phyloP scores from a whole-genome alignment of 2,113 vertebrate species.

The Aramus guarauna region DNA sequence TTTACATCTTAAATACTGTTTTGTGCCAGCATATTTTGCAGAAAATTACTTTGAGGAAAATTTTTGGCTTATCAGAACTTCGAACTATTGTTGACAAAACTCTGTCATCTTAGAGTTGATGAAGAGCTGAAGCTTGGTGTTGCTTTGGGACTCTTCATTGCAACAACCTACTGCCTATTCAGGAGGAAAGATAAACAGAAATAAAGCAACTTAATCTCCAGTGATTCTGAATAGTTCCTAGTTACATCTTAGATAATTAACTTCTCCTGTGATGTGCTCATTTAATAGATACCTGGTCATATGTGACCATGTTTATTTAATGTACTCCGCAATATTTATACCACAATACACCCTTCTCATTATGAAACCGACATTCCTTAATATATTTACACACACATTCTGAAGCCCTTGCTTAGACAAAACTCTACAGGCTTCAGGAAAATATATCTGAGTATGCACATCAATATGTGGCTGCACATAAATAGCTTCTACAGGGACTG shows the following conservation, averaged over 20 bases:
- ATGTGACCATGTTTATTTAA: conserved; percentile 60
- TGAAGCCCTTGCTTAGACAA: neutral
- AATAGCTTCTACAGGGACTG: neutral
- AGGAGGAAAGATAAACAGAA: conserved; percentile 37
- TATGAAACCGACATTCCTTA: neutral
- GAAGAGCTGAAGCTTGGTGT: neutral
- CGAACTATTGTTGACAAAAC: neutral
- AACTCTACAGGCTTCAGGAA: neutral
- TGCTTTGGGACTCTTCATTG: conserved; percentile 8
- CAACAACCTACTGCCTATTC: neutral
- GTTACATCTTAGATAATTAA: conserved; percentile 40
- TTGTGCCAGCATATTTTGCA: neutral
- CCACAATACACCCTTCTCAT: neutral
- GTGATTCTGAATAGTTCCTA: neutral
- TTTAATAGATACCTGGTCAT: conserved; percentile 53
- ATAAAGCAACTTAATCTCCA: conserved; percentile 41
- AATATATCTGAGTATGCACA: neutral
- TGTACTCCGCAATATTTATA: conserved; percentile 18
- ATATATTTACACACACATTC: conserved; percentile 4
- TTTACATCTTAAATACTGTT: neutral
- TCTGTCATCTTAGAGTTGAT: neutral
- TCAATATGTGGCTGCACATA: neutral
- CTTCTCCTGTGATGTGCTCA: conserved; percentile 15
- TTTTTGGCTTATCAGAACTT: neutral
- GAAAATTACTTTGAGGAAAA: neutral